phyloP scores from a whole-genome alignment of 2,797 vertebrate species.

The Smutsia temminckii region DNA sequence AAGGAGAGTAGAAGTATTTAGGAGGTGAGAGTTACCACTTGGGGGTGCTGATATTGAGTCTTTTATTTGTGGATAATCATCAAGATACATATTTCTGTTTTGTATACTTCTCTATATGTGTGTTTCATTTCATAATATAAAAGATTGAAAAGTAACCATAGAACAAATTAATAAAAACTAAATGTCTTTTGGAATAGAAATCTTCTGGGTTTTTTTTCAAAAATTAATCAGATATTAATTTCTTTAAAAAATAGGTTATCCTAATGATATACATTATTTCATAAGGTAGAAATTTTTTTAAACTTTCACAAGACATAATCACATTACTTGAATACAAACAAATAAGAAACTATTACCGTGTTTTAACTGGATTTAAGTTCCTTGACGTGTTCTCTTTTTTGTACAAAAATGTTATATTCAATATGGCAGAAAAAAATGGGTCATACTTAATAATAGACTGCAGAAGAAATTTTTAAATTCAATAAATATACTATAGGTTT shows the following conservation, averaged over 20 bases:
- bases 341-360: neutral
- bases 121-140: conserved; percentile 2
- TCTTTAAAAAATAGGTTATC: neutral
- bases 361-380: neutral
- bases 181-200: neutral
- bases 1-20: neutral
- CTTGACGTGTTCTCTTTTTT: neutral
- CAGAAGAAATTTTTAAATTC: neutral
- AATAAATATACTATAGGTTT: neutral
- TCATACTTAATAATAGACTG: neutral
- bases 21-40: neutral
- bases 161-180: neutral
- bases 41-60: neutral
- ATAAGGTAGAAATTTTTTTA: neutral
- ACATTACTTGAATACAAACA: neutral
- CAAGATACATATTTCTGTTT: neutral
- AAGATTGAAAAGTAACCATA: neutral
- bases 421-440: neutral
- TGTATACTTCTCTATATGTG: neutral
- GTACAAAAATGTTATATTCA: neutral
- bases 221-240: neutral
- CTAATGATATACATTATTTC: neutral
- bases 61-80: neutral
- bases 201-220: neutral
- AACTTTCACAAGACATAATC: neutral